phyloP scores from a whole-genome alignment of 92 coral and sea anemone genomes.

The Epizoanthus ramosus region DNA sequence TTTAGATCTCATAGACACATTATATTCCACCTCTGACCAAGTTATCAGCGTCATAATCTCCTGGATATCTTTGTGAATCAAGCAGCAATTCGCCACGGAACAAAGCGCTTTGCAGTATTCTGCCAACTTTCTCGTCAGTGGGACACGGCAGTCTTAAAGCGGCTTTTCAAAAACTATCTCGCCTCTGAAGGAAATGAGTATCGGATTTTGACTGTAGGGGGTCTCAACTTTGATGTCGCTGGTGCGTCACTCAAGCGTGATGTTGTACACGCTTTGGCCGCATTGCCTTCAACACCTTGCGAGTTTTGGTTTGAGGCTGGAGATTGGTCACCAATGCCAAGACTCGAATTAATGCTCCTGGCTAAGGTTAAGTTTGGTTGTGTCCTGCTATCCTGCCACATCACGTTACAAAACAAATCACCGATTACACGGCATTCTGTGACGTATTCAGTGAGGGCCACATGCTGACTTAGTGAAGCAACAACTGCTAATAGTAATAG shows the following conservation, averaged over 20 bases:
- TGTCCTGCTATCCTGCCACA: not conserved
- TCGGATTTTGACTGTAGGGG: constrained; percentile 29
- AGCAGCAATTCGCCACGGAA: not conserved
- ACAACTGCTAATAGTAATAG: not conserved
- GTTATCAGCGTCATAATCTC: constrained; percentile 25
- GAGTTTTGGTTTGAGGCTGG: constrained; percentile 33
- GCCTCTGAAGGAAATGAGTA: not conserved
- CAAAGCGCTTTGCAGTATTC: not conserved
- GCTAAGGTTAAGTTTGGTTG: not conserved
- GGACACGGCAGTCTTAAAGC: too few species aligned
- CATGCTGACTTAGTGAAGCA: constrained; percentile 8
- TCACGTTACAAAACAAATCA: constrained; percentile 15
- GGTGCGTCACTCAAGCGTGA: constrained; percentile 25
- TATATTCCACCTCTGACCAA: not conserved
- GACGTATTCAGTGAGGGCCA: constrained; percentile 13
- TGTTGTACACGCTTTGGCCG: not conserved
- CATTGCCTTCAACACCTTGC: constrained; percentile 31
- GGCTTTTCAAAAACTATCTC: not conserved
- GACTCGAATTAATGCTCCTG: constrained; percentile 7
- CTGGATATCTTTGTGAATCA: not conserved
- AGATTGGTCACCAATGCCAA: constrained; percentile 38
- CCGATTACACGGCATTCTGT: not conserved
- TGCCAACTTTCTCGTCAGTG: not conserved
- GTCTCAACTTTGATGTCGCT: not conserved
- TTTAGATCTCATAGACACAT: not conserved